phyloP scores from a whole-genome alignment of 2,797 vertebrate genomes.

The Liparis tanakae region DNA sequence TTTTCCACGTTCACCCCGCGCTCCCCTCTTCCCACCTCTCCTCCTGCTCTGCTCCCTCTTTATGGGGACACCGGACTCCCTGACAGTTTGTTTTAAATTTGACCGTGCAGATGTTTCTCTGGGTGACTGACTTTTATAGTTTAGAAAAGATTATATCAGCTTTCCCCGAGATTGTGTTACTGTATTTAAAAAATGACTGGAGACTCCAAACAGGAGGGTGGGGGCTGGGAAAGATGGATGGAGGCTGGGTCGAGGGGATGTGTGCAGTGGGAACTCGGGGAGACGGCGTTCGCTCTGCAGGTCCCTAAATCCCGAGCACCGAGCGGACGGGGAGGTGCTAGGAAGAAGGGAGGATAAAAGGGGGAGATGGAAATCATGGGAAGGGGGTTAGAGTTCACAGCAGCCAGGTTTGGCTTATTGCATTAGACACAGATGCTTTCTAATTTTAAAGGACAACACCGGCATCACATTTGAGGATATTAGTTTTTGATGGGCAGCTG shows the following conservation, averaged over 20 bases:
- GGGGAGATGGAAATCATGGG: conserved; percentile 61
- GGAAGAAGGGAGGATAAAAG: conserved; percentile 43
- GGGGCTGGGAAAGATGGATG: conserved; percentile 12
- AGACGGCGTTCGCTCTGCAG: conserved; percentile 74
- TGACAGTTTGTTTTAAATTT: conserved; percentile 98
- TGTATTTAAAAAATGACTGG: conserved; percentile 89
- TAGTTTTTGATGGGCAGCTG: conserved; percentile 87
- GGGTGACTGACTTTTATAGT: conserved; percentile 99
- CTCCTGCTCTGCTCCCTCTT: conserved; percentile 77
- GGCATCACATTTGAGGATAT: conserved; percentile 88
- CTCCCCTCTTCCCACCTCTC: conserved; percentile 24
- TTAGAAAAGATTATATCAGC: conserved; percentile 99
- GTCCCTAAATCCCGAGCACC: conserved; percentile 87
- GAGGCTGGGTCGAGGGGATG: conserved; percentile 36
- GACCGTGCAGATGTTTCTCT: conserved; percentile 97
- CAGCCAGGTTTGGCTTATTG: conserved; percentile 86
- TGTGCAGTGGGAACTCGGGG: conserved; percentile 37
- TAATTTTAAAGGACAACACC: conserved; percentile 92
- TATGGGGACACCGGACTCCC: conserved; percentile 95
- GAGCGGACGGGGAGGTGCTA: conserved; percentile 66
- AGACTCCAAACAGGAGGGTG: conserved; percentile 50
- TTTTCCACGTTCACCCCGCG: conserved; percentile 61
- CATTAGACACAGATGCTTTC: conserved; percentile 93
- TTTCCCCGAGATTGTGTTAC: conserved; percentile 98
- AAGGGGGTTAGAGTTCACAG: conserved; percentile 80